Conservation (phyloP, 2,888 invertebrate genomes). For the Camptogramma bilineatum region DNA sequence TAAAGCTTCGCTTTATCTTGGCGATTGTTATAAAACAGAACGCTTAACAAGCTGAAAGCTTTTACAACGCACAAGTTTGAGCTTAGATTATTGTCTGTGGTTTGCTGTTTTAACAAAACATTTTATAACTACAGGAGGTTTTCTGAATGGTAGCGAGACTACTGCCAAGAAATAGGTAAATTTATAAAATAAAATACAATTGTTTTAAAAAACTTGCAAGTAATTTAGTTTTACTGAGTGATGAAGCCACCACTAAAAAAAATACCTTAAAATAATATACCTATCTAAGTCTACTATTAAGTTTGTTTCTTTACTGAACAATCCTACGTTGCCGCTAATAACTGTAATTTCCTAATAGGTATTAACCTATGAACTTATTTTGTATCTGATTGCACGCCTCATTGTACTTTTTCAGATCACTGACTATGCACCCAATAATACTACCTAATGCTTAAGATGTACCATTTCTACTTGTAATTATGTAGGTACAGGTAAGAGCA, state of each 20-base stretch:
- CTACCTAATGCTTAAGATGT: slow-evolving; percentile 26
- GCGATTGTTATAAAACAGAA: slow-evolving; percentile 74
- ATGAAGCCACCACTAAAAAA: neutral
- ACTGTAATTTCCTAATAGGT: neutral
- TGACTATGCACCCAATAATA: slow-evolving; percentile 17
- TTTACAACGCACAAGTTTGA: slow-evolving; percentile 44
- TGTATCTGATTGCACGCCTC: neutral
- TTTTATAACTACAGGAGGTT: neutral
- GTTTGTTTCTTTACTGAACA: neutral
- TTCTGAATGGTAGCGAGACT: neutral
- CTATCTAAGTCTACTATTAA: neutral
- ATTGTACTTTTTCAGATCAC: slow-evolving; percentile 8
- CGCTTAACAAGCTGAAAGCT: slow-evolving; percentile 71
- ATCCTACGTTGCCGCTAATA: neutral
- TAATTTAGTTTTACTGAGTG: no score
- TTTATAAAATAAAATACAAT: neutral
- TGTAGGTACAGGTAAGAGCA: slow-evolving; percentile 12
- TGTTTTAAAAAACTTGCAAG: no score
- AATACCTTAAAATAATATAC: neutral
- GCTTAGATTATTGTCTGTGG: slow-evolving; percentile 34
- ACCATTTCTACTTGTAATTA: slow-evolving; percentile 2
- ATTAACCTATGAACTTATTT: neutral
- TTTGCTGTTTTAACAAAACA: neutral
- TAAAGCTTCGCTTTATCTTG: slow-evolving; percentile 74
- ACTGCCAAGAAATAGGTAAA: neutral